Evolutionary conservation across 2,888 invertebrate species (phyloP), one percentile per base, ranked within the genome.

Genomic region (Ennomos fuscantarius): DNA sequence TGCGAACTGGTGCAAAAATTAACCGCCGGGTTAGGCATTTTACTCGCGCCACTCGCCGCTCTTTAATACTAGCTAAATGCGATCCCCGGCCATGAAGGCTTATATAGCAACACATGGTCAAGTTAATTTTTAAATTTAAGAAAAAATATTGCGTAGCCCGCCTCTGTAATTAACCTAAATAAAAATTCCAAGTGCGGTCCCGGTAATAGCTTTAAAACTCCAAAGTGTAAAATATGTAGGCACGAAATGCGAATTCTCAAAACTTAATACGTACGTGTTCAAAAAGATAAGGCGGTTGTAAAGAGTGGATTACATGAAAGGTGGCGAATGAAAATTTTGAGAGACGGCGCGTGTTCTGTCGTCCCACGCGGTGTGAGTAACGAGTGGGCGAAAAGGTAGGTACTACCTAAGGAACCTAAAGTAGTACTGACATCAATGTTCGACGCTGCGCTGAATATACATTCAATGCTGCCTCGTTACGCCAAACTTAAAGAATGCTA

Each of bases 11-110:
- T 70, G 73, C 78, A 75, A 70, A 81, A 86, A 88, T 86, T 86
- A 87, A 89, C 82, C 80, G 84, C 78, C 65, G 76, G 76, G 81
- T 82, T 82, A 81, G 78, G 77, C 81, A 77, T 81, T 84, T 87
- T 84, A 68, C 69, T 60, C 65, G 62, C 63, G 74, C 62, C 73
- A 72, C 5, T 24, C 5, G 5, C 24, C 70, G 70, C 71, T 70
- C 64, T 70, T 77, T 81, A 79, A 81, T 79, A 81, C 82, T 81
- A 80, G 76, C 72, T 72, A 81, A 82, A 85, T 78, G 81, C 76
- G 79, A 78, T 76, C 74, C 78, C 70, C 63, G 74, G 73, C 79
- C 68, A 69, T 72, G 77, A 79, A 82, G 81, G 82, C 47, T 51
- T 56, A 82, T 74, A 75, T 71, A 69, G 77, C 76, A 79, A 82